These are phyloP conservation scores for Zophobas atratus DNA, from an alignment of 1,140 invertebrate genomes.

Conservation along the genomic window DNA sequence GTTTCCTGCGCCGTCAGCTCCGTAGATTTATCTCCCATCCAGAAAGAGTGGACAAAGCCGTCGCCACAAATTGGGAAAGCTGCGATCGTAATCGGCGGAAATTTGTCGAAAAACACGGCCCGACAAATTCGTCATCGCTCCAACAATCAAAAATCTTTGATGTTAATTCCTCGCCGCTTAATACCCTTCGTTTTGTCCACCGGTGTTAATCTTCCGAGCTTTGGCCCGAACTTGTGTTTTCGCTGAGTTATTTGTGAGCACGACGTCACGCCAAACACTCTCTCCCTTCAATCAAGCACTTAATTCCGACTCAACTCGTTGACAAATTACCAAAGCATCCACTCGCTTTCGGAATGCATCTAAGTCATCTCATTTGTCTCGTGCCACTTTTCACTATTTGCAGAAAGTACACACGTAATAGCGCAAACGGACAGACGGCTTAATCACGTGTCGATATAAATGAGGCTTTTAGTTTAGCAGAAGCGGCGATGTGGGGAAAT, in stretches of 20 bases:
- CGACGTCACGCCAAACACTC: slow-evolving; percentile 59
- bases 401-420: slow-evolving; percentile 13
- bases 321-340: slow-evolving; percentile 58
- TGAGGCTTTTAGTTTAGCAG: neutral
- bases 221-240: slow-evolving; percentile 34
- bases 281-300: slow-evolving; percentile 61
- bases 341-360: slow-evolving; percentile 41
- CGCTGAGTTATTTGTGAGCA: slow-evolving; percentile 61
- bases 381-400: slow-evolving; percentile 36
- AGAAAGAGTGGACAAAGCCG: neutral
- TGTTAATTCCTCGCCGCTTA: neutral
- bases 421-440: neutral
- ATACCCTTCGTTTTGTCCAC: neutral
- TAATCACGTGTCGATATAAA: slow-evolving; percentile 24
- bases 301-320: slow-evolving; percentile 58
- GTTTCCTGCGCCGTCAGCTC: slow-evolving; percentile 37
- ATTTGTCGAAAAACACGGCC: neutral
- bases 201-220: neutral
- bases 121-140: neutral
- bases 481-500: no score
- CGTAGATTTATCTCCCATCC: slow-evolving; percentile 29
- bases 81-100: neutral
- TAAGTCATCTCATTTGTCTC: slow-evolving; percentile 34
- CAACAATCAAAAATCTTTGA: neutral
- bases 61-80: slow-evolving; percentile 3